Evolutionary conservation across 1,140 invertebrate genomes (phyloP).

Genomic region (Colletes latitarsis): DNA sequence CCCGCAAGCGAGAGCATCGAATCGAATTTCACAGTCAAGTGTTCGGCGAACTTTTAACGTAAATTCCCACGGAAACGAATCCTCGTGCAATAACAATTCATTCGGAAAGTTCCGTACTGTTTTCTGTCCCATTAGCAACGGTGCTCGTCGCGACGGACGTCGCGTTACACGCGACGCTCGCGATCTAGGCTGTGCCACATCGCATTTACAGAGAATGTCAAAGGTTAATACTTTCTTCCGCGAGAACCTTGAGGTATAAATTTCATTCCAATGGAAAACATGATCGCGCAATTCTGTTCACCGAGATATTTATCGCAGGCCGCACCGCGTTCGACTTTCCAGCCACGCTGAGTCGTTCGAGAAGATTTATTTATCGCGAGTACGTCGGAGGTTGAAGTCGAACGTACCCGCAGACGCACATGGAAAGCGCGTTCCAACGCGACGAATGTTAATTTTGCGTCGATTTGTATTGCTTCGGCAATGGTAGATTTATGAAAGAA

Average conservation of each 20-base stretch:
- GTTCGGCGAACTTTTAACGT: background rate
- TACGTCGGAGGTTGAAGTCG: background rate
- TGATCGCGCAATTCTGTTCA: background rate
- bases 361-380: constrained; percentile 21
- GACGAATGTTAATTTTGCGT: background rate
- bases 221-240: constrained; percentile 32
- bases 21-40: background rate
- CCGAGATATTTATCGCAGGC: constrained; percentile 23
- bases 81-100: background rate
- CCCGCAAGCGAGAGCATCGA: background rate
- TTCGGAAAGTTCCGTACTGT: constrained; percentile 4
- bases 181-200: constrained; percentile 33
- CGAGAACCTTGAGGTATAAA: constrained; percentile 44
- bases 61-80: background rate
- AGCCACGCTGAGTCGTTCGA: background rate
- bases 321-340: constrained; percentile 18
- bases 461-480: background rate
- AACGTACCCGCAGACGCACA: background rate
- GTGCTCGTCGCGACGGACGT: constrained; percentile 11
- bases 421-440: background rate
- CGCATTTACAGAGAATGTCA: background rate
- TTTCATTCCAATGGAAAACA: constrained; percentile 13
- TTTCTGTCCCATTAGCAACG: no score
- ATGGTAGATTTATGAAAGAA: no score
- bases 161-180: constrained; percentile 7